Evolutionary conservation across 2,113 vertebrate genomes (phyloP).

Genomic region (Tupaia tana): DNA sequence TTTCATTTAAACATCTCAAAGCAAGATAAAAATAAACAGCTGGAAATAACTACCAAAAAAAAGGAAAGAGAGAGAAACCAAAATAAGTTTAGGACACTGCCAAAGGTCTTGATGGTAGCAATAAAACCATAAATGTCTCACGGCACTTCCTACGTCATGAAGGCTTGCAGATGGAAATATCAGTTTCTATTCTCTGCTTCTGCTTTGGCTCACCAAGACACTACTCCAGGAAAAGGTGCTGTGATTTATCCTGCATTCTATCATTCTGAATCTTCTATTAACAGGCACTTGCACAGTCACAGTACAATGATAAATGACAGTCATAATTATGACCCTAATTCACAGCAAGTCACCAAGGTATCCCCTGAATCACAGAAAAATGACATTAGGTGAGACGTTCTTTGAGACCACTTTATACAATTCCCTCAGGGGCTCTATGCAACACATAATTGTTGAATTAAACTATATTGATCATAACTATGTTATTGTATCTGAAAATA

Average conservation of each 20-base stretch:
- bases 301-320: slow-evolving; percentile 71
- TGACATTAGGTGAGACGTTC: slow-evolving; percentile 67
- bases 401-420: slow-evolving; percentile 33
- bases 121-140: slow-evolving; percentile 67
- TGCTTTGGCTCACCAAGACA: slow-evolving; percentile 47
- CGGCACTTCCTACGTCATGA: slow-evolving; percentile 22
- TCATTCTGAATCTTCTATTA: slow-evolving; percentile 70
- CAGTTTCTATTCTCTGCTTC: slow-evolving; percentile 16
- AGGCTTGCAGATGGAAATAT: slow-evolving; percentile 57
- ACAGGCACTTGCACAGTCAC: slow-evolving; percentile 57
- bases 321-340: slow-evolving; percentile 78
- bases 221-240: slow-evolving; percentile 8
- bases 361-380: slow-evolving; percentile 70
- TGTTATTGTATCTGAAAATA: slow-evolving; percentile 29
- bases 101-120: slow-evolving; percentile 71
- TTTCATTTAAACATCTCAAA: slow-evolving; percentile 72
- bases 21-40: slow-evolving; percentile 74
- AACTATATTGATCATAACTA: slow-evolving; percentile 47
- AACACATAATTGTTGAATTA: slow-evolving; percentile 68
- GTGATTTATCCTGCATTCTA: slow-evolving; percentile 72
- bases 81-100: slow-evolving; percentile 66
- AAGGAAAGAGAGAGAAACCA: slow-evolving; percentile 17
- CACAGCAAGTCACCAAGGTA: slow-evolving; percentile 75
- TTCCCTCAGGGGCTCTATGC: slow-evolving; percentile 52
- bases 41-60: slow-evolving; percentile 68